Percentiles rank a stretch among this genome's conserved stretches.
Evolutionary conservation across 1,140 invertebrate species (phyloP).

Genomic region (Oreohelix idahoensis): DNA sequence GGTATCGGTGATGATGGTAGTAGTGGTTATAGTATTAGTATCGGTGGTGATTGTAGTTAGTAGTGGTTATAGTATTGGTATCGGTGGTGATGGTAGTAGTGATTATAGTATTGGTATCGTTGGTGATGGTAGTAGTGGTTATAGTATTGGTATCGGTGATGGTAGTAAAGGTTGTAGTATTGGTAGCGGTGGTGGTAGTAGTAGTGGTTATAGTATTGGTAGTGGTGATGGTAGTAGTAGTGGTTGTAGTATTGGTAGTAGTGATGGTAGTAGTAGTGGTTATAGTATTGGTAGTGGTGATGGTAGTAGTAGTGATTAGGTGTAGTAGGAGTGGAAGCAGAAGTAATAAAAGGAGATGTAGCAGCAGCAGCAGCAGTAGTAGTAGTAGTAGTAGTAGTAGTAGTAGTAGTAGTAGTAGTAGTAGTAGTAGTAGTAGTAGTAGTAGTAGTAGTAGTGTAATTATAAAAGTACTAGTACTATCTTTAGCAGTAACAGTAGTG

Average conservation of each 20-base stretch:
- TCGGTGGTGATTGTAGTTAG: no score
- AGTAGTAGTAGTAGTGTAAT: background rate
- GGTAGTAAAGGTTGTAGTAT: no score
- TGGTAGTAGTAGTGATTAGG: background rate
- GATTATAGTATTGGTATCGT: no score
- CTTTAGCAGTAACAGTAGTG: no score
- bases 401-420: slow-evolving; percentile 3
- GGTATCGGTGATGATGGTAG: no score
- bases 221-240: background rate
- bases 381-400: background rate
- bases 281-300: background rate
- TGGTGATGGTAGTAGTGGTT: no score
- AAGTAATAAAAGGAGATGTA: background rate
- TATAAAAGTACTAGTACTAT: no score
- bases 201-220: background rate
- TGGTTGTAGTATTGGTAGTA: background rate
- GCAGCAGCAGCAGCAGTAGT: background rate
- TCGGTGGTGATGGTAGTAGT: no score
- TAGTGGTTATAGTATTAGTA: no score
- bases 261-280: background rate
- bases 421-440: background rate
- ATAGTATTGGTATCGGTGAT: no score
- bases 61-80: no score
- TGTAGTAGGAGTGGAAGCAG: background rate
- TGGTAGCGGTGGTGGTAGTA: background rate